A percentile compares a stretch with the other conserved stretches of the same genome.
Conservation (phyloP, 2,888 invertebrate species). For the Pilophorus perplexus region DNA sequence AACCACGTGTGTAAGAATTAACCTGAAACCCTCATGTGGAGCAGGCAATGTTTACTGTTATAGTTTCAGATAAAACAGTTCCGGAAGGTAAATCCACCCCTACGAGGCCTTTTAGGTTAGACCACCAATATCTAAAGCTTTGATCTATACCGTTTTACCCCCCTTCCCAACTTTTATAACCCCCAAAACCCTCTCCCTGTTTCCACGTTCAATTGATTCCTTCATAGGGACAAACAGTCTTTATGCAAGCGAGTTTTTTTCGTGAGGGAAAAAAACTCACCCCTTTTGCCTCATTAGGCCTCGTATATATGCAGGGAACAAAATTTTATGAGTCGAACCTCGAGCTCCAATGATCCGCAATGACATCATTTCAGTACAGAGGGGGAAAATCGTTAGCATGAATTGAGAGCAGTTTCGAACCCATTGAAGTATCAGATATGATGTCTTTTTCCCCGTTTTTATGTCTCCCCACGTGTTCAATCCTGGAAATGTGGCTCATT, state of each 20-base stretch:
- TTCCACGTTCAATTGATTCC: slow-evolving; percentile 31
- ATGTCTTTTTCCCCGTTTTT: no score
- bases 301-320: slow-evolving; percentile 38
- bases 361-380: slow-evolving; percentile 25
- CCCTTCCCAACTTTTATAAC: slow-evolving; percentile 13
- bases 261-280: not conserved
- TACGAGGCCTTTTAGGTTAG: slow-evolving; percentile 1
- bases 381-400: no score
- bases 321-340: slow-evolving; percentile 37
- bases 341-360: slow-evolving; percentile 32
- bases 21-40: slow-evolving; percentile 27
- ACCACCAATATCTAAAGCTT: slow-evolving; percentile 34
- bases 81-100: slow-evolving; percentile 22
- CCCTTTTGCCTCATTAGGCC: slow-evolving; percentile 29
- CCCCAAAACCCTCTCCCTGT: not conserved
- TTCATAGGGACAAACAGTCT: slow-evolving; percentile 26
- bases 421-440: no score
- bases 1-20: slow-evolving; percentile 45
- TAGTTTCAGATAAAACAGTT: slow-evolving; percentile 45
- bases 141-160: slow-evolving; percentile 23
- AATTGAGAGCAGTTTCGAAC: not conserved
- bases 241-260: not conserved
- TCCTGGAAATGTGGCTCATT: no score
- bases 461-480: no score
- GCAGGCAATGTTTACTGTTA: slow-evolving; percentile 44